Evolutionary conservation across 2,888 invertebrate genomes (phyloP), one percentile per base, ranked within the genome.

Genomic region (Melanostoma scalare): DNA sequence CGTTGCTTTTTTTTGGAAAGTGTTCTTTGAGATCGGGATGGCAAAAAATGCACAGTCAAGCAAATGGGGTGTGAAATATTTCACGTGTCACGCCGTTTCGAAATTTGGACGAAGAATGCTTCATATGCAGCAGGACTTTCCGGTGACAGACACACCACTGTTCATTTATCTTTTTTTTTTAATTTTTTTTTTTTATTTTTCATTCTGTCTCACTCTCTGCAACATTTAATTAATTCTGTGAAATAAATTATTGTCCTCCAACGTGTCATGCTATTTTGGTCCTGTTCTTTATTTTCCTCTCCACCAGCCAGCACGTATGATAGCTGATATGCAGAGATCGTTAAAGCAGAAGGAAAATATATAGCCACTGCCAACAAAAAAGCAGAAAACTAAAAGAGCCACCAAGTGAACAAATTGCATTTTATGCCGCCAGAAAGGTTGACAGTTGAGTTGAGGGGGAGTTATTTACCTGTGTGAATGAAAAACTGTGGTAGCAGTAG

Each of bases 231-330:
- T 84, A 84, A 84, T 84, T 75, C 74, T 56, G 52, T 78, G 74
- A 78, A 74, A 84, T 84, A 78, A 84, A 78, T 84, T 84, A 84
- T 71, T 84, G 69, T 84, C 65, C 84, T 78, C 42, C 78, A 48
- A 53, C 68, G 58, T 68, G 67, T 60, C 60, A 55, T 63, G 56
- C 36, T 35, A 50, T 63, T 67, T 50, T 40, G 50, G 53, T 60
- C 3, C 52, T 36, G 46, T 58, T 9, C 60, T 53, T 35, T 8
- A 33, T 40, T 60, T 50, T 35, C 8, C 67, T 48, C 36, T 52
- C 36, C 35, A 38, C 8, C 60, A 46, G n/a, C 9, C 5, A 52
- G 52, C 46, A 76, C 53, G n/a, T 69, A 30, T 63, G 52, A 65
- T 50, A 20, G 8, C 31, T 53, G 55, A 3, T 48, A 61, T 68